Base-by-base conservation (phyloP, 2,113 vertebrate species). In the Tyto alba region DNA sequence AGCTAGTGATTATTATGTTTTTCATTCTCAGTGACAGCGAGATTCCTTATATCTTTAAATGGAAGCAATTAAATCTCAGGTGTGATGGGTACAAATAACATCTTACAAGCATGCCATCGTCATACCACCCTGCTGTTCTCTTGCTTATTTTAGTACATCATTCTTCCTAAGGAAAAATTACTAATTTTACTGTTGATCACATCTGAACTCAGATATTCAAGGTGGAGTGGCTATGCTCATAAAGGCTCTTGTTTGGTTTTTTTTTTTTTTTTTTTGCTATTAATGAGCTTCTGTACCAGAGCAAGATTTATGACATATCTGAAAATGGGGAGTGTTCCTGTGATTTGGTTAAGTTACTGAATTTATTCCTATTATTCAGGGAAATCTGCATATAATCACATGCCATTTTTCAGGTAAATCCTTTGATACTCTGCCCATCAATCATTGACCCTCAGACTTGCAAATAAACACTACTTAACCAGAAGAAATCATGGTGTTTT, bases 51-150 rank as follows among this genome's bases (percentile, higher is more conserved):
- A n/a, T 36, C 60, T 92, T 86, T 80, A 93, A 90, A 95, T 4
- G 66, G 66, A 93, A 92, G 60, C 59, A 92, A 89, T 92, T 93
- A 92, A 72, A 73, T 72, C 57, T 87, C 76, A 87, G 93, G 63
- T 94, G 71, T 52, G 53, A 86, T 87, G 1, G 6, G 41, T 16
- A 59, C 29, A 88, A 96, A 83, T 21, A 66, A 10, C n/a, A 16
- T 17, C 55, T 83, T 81, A 73, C 9, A 95, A 67, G 71, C 59
- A 29, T 79, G 63, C 23, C n/a, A 59, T 32, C 16, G 0, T 68
- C 57, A 41, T 41, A 60, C 18, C 73, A 62, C 7, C 55, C 34
- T 87, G 27, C 41, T 73, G 25, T 19, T 73, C 21, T 62, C 55
- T 50, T 85, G 41, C 29, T 67, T 88, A 41, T 88, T 89, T 95